phyloP scores from a whole-genome alignment of 2,888 invertebrate species.

The Drosophila phalerata region DNA sequence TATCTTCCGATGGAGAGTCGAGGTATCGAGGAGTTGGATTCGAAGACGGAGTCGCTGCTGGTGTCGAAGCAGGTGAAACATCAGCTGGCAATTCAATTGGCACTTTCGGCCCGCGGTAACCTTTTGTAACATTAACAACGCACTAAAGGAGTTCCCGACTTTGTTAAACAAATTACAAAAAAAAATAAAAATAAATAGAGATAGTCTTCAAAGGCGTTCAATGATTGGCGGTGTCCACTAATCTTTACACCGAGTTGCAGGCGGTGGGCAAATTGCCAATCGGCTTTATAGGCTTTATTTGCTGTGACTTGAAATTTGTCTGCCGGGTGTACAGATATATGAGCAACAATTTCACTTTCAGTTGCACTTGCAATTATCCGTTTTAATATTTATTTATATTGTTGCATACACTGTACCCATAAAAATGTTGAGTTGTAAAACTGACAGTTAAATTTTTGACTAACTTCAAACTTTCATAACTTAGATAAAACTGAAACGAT shows the following conservation, averaged over 20 bases:
- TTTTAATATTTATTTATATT: conserved; percentile 28
- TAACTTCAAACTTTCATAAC: too few species aligned
- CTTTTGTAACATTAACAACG: conserved; percentile 50
- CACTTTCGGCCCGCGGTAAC: conserved; percentile 74
- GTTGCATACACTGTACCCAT: conserved; percentile 8
- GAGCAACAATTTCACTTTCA: conserved; percentile 71
- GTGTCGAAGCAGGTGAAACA: conserved; percentile 19
- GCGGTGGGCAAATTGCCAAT: conserved; percentile 55
- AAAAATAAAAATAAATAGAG: conserved; percentile 1
- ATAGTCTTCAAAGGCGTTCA: conserved; percentile 60
- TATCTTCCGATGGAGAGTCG: conserved; percentile 55
- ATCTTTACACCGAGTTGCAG: conserved; percentile 35
- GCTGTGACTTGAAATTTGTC: conserved; percentile 30
- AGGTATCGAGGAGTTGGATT: conserved; percentile 1
- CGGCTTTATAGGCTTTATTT: conserved; percentile 57
- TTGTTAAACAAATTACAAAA: conserved; percentile 20
- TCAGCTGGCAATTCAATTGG: conserved; percentile 68
- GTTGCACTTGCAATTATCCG: conserved; percentile 35
- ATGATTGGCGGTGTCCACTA: conserved; percentile 42
- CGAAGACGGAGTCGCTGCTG: background rate
- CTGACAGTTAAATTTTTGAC: too few species aligned
- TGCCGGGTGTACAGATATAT: conserved; percentile 40
- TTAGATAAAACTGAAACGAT: too few species aligned
- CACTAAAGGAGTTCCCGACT: conserved; percentile 62
- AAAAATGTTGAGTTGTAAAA: too few species aligned